Evolutionary conservation across 2,888 invertebrate genomes (phyloP).

Genomic region (Acrocyrtus sp.): DNA sequence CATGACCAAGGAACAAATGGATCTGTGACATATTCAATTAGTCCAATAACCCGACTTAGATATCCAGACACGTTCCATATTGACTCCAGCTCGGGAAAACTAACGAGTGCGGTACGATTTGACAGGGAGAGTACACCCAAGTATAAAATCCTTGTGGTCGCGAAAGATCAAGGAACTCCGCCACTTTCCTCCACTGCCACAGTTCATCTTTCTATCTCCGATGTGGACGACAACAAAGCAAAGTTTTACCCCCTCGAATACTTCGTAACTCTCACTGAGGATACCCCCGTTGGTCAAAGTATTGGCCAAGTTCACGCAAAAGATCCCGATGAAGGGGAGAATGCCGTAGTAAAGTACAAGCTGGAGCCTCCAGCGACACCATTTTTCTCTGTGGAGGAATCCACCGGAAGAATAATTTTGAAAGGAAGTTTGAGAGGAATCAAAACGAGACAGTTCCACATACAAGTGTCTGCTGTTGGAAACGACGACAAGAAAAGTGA

Average conservation of each 20-base stretch:
- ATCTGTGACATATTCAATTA: conserved; percentile 84
- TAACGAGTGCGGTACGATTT: conserved; percentile 79
- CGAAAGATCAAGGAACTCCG: conserved; percentile 90
- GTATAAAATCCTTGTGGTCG: conserved; percentile 86
- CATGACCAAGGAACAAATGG: conserved; percentile 95
- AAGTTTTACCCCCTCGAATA: conserved; percentile 91
- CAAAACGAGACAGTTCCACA: conserved; percentile 75
- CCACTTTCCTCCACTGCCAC: conserved; percentile 91
- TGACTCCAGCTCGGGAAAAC: conserved; percentile 85
- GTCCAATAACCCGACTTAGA: conserved; percentile 79
- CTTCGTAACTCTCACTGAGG: conserved; percentile 78
- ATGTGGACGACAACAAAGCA: conserved; percentile 93
- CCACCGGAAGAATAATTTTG: conserved; percentile 79
- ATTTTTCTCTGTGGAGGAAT: conserved; percentile 81
- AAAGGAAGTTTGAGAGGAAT: conserved; percentile 74
- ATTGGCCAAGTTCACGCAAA: conserved; percentile 81
- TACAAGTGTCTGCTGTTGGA: conserved; percentile 84
- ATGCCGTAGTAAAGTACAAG: conserved; percentile 82
- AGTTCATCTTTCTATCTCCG: conserved; percentile 80
- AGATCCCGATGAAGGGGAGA: conserved; percentile 89
- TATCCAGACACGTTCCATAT: conserved; percentile 87
- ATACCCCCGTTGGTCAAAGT: conserved; percentile 73
- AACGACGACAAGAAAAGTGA: conserved; percentile 78
- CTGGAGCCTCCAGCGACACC: conserved; percentile 80
- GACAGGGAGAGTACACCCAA: conserved; percentile 83